Evolutionary conservation across 2,888 invertebrate genomes (phyloP), one percentile per base, ranked within the genome.

Genomic region (Sympetrum striolatum): DNA sequence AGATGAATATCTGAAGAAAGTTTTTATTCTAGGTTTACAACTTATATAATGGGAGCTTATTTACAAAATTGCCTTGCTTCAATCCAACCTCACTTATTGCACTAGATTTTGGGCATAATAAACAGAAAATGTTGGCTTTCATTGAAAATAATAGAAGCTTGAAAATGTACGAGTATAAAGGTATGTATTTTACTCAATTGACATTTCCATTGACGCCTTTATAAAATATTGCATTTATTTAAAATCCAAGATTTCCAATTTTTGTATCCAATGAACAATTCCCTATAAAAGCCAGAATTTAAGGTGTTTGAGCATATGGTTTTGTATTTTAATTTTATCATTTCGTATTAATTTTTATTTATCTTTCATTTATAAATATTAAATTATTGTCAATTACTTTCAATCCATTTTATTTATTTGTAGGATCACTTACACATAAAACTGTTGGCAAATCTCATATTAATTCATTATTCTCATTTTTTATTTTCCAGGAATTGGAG

Each of bases 81-180:
- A 64, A 86, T 35, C 86, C 86, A 37, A 60, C 86, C 3, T 86
- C 86, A n/a, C 60, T 86, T 37, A n/a, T 37, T 60, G 60, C 86
- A 4, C 15, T 86, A 37, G 60, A 86, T n/a, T 86, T 86, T 86
- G 86, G 86, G 4, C 60, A 60, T n/a, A 64, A 58, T 1, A 60
- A 37, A 14, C 86, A 86, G 60, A 86, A 86, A 86, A 86, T 86
- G 86, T n/a, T 86, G 22, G 86, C 37, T n/a, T 86, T 86, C 4
- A 31, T 86, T 22, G 86, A 86, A 60, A 60, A 86, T 53, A 14
- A n/a, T 8, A 37, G 35, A 12, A 86, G 5, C 37, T 37, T 86
- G 6, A 86, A 86, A 60, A 86, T 86, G 64, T 86, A 37, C 64
- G 86, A 86, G 22, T 86, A 37, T 39, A 64, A 60, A 64, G 86